Evolutionary conservation across 2,888 invertebrate genomes (phyloP).

Genomic region (Drosophila affinis): DNA sequence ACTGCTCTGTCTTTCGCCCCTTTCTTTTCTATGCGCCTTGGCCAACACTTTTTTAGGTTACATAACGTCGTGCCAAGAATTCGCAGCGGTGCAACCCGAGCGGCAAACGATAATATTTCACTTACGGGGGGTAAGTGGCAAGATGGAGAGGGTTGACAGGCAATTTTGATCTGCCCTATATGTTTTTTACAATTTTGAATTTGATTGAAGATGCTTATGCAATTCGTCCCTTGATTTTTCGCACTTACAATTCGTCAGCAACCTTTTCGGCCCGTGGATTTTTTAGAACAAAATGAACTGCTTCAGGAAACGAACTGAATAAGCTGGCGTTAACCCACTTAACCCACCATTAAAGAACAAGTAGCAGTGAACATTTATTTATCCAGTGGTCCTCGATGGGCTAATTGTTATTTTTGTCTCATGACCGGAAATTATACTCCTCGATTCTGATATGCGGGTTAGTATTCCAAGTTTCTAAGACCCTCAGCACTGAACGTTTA

Average conservation of each 20-base stretch:
- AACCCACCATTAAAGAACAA: no score
- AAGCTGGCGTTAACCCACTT: no score
- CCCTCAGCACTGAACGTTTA: no score
- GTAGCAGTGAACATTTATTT: no score
- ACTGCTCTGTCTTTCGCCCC: not conserved
- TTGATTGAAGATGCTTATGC: conserved; percentile 32
- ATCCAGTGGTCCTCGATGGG: no score
- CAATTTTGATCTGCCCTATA: conserved; percentile 5
- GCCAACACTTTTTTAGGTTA: conserved; percentile 62
- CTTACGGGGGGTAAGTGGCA: not conserved
- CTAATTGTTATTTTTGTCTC: no score
- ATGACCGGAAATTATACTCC: no score
- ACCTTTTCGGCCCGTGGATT: conserved; percentile 12
- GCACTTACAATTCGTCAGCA: conserved; percentile 41
- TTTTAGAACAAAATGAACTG: not conserved
- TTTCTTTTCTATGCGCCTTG: conserved; percentile 23
- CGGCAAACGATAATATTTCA: not conserved
- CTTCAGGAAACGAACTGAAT: no score
- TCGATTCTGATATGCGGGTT: no score
- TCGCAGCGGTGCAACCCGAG: conserved; percentile 4
- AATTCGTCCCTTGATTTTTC: conserved; percentile 32
- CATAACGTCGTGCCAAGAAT: conserved; percentile 62
- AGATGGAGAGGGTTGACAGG: not conserved
- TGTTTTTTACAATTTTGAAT: not conserved
- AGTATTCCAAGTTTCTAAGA: no score